Evolutionary conservation across 2,797 vertebrate species (phyloP).

Genomic region (Sebastes goodei): DNA sequence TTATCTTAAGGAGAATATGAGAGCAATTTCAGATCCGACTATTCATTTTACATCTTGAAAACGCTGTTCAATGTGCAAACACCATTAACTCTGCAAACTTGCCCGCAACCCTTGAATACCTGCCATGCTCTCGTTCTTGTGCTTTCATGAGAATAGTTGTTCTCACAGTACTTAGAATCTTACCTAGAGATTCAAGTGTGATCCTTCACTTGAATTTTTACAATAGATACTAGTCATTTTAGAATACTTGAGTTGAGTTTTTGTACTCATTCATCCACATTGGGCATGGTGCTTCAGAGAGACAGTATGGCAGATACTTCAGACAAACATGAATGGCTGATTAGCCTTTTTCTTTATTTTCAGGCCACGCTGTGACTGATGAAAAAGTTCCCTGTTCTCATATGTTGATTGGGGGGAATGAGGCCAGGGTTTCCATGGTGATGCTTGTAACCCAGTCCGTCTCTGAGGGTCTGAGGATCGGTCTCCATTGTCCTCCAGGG

Average conservation of each 20-base stretch:
- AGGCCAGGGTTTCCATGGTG: slow-evolving; percentile 60
- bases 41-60: neutral
- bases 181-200: neutral
- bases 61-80: neutral
- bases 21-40: neutral
- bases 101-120: neutral
- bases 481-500: slow-evolving; percentile 43
- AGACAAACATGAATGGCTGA: slow-evolving; percentile 2
- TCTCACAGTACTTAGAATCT: neutral
- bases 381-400: slow-evolving; percentile 43
- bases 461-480: slow-evolving; percentile 53
- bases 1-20: neutral
- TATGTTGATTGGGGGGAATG: slow-evolving; percentile 50
- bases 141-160: neutral
- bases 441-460: slow-evolving; percentile 58
- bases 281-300: neutral
- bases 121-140: neutral
- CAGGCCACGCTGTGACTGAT: slow-evolving; percentile 23
- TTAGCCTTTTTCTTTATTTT: slow-evolving; percentile 33
- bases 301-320: neutral
- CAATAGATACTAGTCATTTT: neutral
- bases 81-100: neutral
- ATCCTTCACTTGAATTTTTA: neutral
- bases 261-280: neutral
- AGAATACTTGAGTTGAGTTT: neutral